These are phyloP conservation scores for Cerceris ruficornis DNA, from an alignment of 2,888 invertebrate species.

Conservation along the genomic window DNA sequence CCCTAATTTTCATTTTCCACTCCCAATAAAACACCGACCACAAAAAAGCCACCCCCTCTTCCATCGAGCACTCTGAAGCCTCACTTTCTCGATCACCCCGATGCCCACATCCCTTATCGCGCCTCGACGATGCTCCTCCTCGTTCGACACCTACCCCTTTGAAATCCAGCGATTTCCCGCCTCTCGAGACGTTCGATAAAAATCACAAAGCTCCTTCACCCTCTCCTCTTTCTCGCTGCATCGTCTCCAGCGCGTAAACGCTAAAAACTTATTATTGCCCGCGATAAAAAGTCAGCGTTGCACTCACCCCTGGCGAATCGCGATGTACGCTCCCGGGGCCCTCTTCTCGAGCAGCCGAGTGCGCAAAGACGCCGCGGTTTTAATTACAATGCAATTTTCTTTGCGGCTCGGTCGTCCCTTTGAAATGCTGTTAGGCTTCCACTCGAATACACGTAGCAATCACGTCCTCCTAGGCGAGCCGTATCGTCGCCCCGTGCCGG, in stretches of 20 bases:
- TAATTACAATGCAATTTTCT: conserved; percentile 81
- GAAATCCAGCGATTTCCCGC: too few relatives aligned
- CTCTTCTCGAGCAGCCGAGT: neutral
- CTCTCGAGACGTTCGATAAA: too few relatives aligned
- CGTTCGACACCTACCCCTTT: too few relatives aligned
- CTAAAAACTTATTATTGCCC: conserved; percentile 22
- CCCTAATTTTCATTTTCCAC: too few relatives aligned
- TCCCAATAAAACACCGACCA: too few relatives aligned
- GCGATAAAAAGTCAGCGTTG: conserved; percentile 9
- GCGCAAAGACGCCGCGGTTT: conserved; percentile 65
- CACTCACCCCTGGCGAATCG: neutral
- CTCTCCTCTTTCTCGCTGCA: neutral
- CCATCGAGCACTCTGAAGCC: too few relatives aligned
- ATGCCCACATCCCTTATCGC: too few relatives aligned
- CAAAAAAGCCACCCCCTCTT: too few relatives aligned
- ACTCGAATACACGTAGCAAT: conserved; percentile 80
- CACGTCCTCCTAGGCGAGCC: conserved; percentile 69
- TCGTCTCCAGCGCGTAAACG: conserved; percentile 2
- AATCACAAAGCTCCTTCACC: neutral
- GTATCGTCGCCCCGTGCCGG: conserved; percentile 46
- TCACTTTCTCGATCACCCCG: too few relatives aligned
- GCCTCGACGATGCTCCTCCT: too few relatives aligned
- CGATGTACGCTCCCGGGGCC: neutral
- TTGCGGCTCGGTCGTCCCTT: conserved; percentile 73
- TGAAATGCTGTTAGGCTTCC: conserved; percentile 80